phyloP scores from a whole-genome alignment of 2,113 vertebrate genomes.

The Entelurus aequoreus region DNA sequence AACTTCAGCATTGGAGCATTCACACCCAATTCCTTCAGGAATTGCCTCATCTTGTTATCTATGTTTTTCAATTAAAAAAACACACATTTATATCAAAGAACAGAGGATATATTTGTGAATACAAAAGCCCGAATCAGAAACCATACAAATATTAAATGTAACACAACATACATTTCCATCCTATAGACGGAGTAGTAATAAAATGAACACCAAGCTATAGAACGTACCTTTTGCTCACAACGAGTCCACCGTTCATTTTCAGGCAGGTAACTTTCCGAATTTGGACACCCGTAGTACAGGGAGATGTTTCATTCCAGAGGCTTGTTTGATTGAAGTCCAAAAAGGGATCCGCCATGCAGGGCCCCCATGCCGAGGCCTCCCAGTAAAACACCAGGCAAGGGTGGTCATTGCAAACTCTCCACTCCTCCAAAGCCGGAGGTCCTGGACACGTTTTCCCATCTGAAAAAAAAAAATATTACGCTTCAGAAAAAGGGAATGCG shows the following conservation, averaged over 20 bases:
- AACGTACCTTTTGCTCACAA: conserved; percentile 83
- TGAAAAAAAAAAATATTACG: conserved; percentile 36
- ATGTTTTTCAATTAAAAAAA: no score
- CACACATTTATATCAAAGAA: no score
- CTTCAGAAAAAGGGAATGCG: no score
- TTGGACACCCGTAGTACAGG: conserved; percentile 82
- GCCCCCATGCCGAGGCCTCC: conserved; percentile 82
- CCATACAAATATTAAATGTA: no score
- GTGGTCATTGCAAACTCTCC: conserved; percentile 83
- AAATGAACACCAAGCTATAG: background rate
- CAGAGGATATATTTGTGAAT: no score
- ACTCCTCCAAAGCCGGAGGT: conserved; percentile 78
- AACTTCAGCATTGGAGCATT: no score
- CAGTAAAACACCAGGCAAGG: conserved; percentile 82
- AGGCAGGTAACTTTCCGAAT: conserved; percentile 81
- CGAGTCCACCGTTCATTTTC: conserved; percentile 78
- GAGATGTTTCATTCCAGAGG: conserved; percentile 61
- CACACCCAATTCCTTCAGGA: no score
- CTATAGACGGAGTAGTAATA: background rate
- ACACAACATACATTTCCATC: no score
- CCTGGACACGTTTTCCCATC: conserved; percentile 83
- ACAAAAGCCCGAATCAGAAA: no score
- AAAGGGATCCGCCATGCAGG: conserved; percentile 73
- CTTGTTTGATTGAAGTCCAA: conserved; percentile 66
- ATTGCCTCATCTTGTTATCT: no score